Evolutionary conservation across 1,140 invertebrate species (phyloP).

Genomic region (Babylonia areolata): DNA sequence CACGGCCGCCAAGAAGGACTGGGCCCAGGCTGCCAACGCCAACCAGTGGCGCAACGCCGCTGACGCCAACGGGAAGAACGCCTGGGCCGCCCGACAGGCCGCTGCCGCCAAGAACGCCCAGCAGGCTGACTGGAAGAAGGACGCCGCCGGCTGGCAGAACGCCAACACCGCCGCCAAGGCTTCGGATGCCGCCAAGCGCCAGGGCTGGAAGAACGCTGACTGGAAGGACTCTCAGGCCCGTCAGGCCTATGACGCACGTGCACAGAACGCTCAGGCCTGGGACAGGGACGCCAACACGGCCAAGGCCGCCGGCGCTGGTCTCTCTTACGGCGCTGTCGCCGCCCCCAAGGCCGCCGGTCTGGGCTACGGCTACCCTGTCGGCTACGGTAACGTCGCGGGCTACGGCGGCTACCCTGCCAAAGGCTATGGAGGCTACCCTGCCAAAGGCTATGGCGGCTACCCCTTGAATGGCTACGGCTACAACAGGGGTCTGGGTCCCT

Average conservation of each 20-base stretch:
- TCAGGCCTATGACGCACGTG: not conserved
- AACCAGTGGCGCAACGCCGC: not conserved
- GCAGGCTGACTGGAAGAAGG: slow-evolving; percentile 33
- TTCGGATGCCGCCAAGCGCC: not conserved
- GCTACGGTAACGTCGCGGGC: not conserved
- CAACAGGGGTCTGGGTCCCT: not conserved
- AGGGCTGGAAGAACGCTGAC: slow-evolving; percentile 30
- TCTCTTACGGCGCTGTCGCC: not conserved
- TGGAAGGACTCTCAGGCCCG: slow-evolving; percentile 30
- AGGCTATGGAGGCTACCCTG: not conserved
- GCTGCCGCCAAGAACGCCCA: slow-evolving; percentile 10
- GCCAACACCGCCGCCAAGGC: slow-evolving; percentile 22
- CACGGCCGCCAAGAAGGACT: slow-evolving; percentile 36
- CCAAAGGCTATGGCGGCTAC: not conserved
- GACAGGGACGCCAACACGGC: slow-evolving; percentile 17
- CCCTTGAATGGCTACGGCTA: not conserved
- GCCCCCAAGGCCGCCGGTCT: not conserved
- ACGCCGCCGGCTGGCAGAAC: slow-evolving; percentile 27
- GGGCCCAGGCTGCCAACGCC: slow-evolving; percentile 11
- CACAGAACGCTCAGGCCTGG: not conserved
- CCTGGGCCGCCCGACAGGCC: slow-evolving; percentile 29
- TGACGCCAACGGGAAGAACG: slow-evolving; percentile 34
- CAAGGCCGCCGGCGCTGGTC: not conserved
- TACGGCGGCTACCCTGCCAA: not conserved
- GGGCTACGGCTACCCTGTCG: slow-evolving; percentile 4